Conservation (phyloP, 2,113 vertebrate species). For the Thymallus thymallus region DNA sequence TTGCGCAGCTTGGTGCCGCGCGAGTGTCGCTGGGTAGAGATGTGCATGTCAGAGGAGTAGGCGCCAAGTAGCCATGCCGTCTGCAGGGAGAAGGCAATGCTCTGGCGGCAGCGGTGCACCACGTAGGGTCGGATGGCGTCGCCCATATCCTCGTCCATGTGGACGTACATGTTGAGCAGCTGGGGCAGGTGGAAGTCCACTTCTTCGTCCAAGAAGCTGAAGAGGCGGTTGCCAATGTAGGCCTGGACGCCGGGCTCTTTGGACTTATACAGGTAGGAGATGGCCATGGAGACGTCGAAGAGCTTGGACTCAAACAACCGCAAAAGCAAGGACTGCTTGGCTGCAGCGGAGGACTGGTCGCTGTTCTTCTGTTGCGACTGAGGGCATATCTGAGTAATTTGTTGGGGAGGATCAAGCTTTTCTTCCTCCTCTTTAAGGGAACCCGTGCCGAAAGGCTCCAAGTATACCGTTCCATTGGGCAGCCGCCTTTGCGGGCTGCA, state of each 20-base stretch:
- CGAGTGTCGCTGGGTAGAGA: constrained; percentile 86
- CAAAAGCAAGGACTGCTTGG: constrained; percentile 86
- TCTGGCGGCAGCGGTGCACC: constrained; percentile 85
- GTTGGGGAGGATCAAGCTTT: background rate
- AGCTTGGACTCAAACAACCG: constrained; percentile 88
- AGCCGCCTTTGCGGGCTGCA: background rate
- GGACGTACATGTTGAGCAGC: constrained; percentile 90
- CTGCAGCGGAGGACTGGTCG: constrained; percentile 52
- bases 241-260: constrained; percentile 89
- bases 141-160: constrained; percentile 88
- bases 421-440: constrained; percentile 21
- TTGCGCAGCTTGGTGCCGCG: constrained; percentile 84
- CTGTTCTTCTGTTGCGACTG: background rate
- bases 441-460: background rate
- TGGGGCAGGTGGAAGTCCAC: constrained; percentile 89
- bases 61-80: constrained; percentile 85
- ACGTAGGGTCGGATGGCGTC: constrained; percentile 90
- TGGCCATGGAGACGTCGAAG: constrained; percentile 90
- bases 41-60: constrained; percentile 90
- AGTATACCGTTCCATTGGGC: background rate
- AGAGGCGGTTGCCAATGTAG: constrained; percentile 86
- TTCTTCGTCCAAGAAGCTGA: constrained; percentile 82
- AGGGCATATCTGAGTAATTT: background rate
- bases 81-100: constrained; percentile 84
- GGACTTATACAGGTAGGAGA: constrained; percentile 88